phyloP scores from a whole-genome alignment of 2,888 invertebrate genomes.

The Morpho deidamia region DNA sequence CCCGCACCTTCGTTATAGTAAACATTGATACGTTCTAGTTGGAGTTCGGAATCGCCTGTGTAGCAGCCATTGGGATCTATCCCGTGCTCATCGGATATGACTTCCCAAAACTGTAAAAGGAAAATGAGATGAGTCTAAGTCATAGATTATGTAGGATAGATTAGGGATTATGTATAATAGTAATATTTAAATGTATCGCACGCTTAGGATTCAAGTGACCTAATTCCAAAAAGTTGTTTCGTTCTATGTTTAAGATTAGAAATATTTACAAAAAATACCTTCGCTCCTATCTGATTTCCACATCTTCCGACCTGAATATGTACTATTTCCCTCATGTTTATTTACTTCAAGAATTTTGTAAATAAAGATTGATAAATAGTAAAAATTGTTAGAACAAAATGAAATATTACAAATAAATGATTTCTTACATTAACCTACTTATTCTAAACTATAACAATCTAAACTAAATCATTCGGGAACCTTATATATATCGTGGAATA shows the following conservation, averaged over 20 bases:
- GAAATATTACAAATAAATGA: slow-evolving; percentile 8
- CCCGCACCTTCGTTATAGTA: slow-evolving; percentile 85
- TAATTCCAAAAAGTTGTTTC: too few relatives aligned
- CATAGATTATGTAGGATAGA: too few relatives aligned
- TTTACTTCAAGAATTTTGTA: slow-evolving; percentile 37
- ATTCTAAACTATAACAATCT: neutral
- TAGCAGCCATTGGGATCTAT: slow-evolving; percentile 84
- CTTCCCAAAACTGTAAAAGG: slow-evolving; percentile 83
- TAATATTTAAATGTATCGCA: too few relatives aligned
- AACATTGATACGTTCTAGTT: slow-evolving; percentile 86
- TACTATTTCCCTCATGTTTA: slow-evolving; percentile 86
- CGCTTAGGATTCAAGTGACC: too few relatives aligned
- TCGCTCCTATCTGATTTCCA: slow-evolving; percentile 85
- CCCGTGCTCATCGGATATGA: slow-evolving; percentile 87
- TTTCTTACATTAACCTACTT: neutral
- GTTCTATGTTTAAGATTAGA: too few relatives aligned
- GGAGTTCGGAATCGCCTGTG: slow-evolving; percentile 84
- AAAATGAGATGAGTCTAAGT: neutral
- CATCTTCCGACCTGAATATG: slow-evolving; percentile 81
- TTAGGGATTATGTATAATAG: too few relatives aligned
- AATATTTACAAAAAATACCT: slow-evolving; percentile 63
- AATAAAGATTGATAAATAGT: slow-evolving; percentile 28
- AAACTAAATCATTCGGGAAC: neutral
- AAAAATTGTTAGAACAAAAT: slow-evolving; percentile 21
- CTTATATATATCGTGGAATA: too few relatives aligned